phyloP scores from a whole-genome alignment of 2,888 invertebrate genomes.

The Tineola bisselliella region DNA sequence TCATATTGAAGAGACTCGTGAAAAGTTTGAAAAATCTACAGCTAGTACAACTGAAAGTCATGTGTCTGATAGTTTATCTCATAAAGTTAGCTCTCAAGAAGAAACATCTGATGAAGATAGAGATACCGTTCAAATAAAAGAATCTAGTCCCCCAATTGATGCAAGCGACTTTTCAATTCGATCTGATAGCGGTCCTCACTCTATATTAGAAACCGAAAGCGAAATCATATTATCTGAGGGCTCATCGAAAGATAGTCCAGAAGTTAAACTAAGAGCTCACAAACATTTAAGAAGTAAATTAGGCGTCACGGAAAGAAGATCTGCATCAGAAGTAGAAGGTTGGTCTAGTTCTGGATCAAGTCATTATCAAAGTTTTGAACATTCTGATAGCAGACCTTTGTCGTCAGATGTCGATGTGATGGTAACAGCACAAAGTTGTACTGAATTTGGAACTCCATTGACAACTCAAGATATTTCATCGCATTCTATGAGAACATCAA shows the following conservation, averaged over 20 bases:
- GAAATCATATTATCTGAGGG: conserved; percentile 52
- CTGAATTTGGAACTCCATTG: conserved; percentile 87
- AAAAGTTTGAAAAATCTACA: conserved; percentile 26
- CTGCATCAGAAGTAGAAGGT: conserved; percentile 80
- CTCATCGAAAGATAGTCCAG: conserved; percentile 56
- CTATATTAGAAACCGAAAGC: conserved; percentile 61
- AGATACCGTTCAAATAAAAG: conserved; percentile 45
- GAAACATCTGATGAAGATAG: conserved; percentile 67
- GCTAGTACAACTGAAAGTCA: conserved; percentile 30
- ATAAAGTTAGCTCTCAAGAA: conserved; percentile 51
- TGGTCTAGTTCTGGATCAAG: conserved; percentile 91
- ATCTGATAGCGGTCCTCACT: conserved; percentile 63
- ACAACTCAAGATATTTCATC: conserved; percentile 83
- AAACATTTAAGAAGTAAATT: conserved; percentile 60
- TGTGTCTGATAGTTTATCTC: conserved; percentile 50
- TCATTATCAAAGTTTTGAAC: conserved; percentile 88
- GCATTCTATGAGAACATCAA: conserved; percentile 77
- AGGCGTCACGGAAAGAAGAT: conserved; percentile 71
- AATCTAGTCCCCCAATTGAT: conserved; percentile 49
- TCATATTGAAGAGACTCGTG: conserved; percentile 44
- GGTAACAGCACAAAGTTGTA: conserved; percentile 76
- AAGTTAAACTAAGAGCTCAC: conserved; percentile 51
- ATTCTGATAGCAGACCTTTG: conserved; percentile 81
- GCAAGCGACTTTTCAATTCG: conserved; percentile 46
- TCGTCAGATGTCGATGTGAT: conserved; percentile 90